A percentile compares a stretch with the other conserved stretches of the same genome.
Conservation (phyloP, 2,113 vertebrate species). For the Uria lomvia region DNA sequence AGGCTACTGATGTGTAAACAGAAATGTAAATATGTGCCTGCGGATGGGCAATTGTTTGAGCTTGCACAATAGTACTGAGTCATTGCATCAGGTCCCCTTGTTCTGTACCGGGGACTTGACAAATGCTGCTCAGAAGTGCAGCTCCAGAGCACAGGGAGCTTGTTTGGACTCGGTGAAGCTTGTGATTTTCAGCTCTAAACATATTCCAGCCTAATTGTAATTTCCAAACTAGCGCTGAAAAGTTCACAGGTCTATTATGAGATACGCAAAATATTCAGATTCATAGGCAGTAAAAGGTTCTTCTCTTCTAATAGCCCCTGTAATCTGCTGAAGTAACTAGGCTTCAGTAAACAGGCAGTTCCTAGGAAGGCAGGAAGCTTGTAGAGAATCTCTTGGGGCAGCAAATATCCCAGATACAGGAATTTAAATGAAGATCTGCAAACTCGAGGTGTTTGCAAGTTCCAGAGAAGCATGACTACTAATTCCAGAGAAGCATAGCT, state of each 20-base stretch:
- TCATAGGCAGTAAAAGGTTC: neutral
- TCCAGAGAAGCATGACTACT: neutral
- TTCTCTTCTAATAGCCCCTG: neutral
- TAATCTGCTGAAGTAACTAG: neutral
- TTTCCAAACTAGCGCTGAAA: neutral
- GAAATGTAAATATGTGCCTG: neutral
- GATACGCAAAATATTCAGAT: neutral
- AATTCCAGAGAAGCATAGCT: neutral
- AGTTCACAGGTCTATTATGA: neutral
- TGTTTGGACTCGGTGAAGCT: neutral
- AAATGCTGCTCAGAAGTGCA: neutral
- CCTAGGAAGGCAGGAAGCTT: neutral
- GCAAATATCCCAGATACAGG: neutral
- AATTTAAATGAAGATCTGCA: neutral
- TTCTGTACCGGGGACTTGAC: neutral
- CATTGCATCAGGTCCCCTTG: constrained; percentile 30
- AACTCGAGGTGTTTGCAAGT: fast-evolving
- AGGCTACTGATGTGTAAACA: constrained; percentile 9
- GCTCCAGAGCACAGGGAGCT: neutral
- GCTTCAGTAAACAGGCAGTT: neutral
- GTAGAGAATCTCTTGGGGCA: neutral
- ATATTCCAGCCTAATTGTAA: fast-evolving
- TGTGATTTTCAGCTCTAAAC: neutral
- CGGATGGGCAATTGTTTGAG: neutral
- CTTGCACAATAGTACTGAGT: constrained; percentile 23